Conservation (phyloP, 2,797 vertebrate genomes). For the Girardinus metallicus region DNA sequence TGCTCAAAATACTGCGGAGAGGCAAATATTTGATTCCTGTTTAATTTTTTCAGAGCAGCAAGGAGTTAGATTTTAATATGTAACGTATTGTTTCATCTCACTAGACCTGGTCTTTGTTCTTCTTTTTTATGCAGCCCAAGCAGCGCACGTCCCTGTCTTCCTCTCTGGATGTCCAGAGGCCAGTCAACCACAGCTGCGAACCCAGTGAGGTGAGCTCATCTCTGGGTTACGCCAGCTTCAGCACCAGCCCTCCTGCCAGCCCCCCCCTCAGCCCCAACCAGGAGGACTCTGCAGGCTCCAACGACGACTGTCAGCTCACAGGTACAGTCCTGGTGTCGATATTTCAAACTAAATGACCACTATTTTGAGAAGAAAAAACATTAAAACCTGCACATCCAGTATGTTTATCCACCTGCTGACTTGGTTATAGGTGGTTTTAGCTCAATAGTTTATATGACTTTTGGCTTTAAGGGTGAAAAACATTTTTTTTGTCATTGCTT, state of each 20-base stretch:
- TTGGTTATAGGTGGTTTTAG: neutral
- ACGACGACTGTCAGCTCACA: conserved; percentile 84
- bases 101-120: neutral
- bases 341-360: neutral
- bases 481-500: neutral
- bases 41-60: neutral
- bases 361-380: conserved; percentile 1
- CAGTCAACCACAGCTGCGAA: conserved; percentile 91
- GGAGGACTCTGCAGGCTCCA: conserved; percentile 88
- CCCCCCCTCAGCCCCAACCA: conserved; percentile 88
- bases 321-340: conserved; percentile 69
- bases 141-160: conserved; percentile 95
- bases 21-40: neutral
- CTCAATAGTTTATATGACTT: conserved; percentile 6
- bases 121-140: conserved; percentile 85
- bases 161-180: conserved; percentile 91
- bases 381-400: neutral
- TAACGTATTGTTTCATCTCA: neutral
- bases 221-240: conserved; percentile 88
- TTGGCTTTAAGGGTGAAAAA: neutral
- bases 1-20: neutral
- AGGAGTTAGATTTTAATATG: neutral
- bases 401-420: conserved; percentile 1
- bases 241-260: conserved; percentile 88
- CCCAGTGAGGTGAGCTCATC: conserved; percentile 94